Percentiles rank a stretch among this genome's conserved stretches.
Evolutionary conservation across 2,797 vertebrate species (phyloP).

Genomic region (Melanogrammus aeglefinus): DNA sequence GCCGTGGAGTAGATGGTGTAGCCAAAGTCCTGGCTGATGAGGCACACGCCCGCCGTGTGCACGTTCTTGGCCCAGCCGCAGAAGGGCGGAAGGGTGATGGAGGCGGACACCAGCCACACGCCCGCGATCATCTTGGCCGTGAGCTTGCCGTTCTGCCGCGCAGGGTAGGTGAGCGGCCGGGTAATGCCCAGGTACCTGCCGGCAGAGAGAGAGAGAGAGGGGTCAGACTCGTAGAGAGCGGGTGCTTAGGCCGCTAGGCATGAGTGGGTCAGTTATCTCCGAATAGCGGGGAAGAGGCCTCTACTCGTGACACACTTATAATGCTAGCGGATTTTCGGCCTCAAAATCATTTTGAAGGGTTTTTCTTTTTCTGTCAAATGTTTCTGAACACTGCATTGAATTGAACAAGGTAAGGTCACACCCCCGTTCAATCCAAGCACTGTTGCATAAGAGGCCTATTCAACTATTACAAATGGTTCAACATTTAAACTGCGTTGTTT

Average conservation of each 20-base stretch:
- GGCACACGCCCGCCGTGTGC: conserved; percentile 75
- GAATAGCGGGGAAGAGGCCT: neutral
- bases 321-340: conserved; percentile 6
- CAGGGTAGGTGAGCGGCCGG: conserved; percentile 79
- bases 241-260: neutral
- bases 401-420: neutral
- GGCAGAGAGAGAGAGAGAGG: conserved; percentile 25
- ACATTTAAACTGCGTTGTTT: neutral
- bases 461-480: conserved; percentile 28
- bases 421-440: conserved; percentile 5
- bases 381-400: conserved; percentile 5
- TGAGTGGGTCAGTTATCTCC: neutral
- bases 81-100: conserved; percentile 81
- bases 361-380: neutral
- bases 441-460: conserved; percentile 21
- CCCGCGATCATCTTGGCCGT: conserved; percentile 83
- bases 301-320: conserved; percentile 6
- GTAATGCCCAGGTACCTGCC: conserved; percentile 79
- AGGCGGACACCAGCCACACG: conserved; percentile 79
- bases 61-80: conserved; percentile 81
- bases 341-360: neutral
- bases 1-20: conserved; percentile 83
- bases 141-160: conserved; percentile 78
- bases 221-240: neutral
- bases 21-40: conserved; percentile 81